Evolutionary conservation across 2,797 vertebrate species (phyloP).

Genomic region (Neosilurus mollespiculum): DNA sequence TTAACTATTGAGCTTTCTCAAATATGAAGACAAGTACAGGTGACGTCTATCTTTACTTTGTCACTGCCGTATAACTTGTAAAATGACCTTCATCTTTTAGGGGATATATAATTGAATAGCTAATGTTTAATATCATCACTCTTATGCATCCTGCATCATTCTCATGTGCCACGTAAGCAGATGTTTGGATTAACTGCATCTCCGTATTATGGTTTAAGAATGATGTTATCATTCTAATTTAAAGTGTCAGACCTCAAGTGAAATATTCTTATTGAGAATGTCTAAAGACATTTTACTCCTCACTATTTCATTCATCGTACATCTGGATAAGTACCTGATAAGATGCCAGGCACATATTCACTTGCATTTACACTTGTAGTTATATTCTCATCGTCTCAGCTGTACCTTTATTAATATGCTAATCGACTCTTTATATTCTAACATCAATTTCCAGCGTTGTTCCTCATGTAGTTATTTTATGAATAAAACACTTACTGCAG

Average conservation of each 20-base stretch:
- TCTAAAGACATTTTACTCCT: neutral
- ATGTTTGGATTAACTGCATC: neutral
- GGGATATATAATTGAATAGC: neutral
- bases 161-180: neutral
- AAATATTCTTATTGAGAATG: neutral
- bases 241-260: slow-evolving; percentile 3
- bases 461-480: neutral
- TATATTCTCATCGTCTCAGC: neutral
- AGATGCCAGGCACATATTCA: neutral
- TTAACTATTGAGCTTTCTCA: neutral
- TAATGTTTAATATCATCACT: neutral
- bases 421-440: neutral
- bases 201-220: too few species aligned
- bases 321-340: slow-evolving; percentile 1
- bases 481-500: neutral
- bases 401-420: neutral
- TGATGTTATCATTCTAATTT: neutral
- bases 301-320: neutral
- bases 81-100: neutral
- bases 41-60: neutral
- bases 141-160: neutral
- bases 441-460: neutral
- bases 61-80: neutral
- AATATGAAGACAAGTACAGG: neutral
- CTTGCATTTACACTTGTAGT: neutral